Conservation (phyloP, 2,888 invertebrate species). For the Chouioia cunea region DNA sequence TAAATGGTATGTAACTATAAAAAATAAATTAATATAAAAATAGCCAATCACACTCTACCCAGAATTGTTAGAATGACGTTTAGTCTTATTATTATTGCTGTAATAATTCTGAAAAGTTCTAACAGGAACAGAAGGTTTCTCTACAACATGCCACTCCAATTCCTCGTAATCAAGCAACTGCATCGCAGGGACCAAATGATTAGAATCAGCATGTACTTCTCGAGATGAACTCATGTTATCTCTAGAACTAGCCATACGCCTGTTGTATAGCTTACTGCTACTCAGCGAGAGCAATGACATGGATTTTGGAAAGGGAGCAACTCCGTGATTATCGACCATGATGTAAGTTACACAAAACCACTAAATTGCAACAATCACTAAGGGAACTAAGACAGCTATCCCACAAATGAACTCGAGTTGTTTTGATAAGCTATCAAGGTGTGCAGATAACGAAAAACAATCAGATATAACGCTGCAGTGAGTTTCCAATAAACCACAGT, state of each 20-base stretch:
- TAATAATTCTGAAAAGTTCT: constrained; percentile 40
- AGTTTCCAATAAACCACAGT: neutral
- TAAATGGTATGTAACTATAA: constrained; percentile 8
- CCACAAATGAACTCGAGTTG: constrained; percentile 11
- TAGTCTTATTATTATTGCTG: constrained; percentile 34
- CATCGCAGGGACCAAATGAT: neutral
- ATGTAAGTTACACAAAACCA: constrained; percentile 14
- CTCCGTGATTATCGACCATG: constrained; percentile 49
- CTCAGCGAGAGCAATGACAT: constrained; percentile 52
- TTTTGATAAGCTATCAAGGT: constrained; percentile 33
- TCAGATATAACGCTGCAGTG: constrained; percentile 2
- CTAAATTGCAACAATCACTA: constrained; percentile 1
- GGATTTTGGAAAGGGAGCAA: constrained; percentile 54
- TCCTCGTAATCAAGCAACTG: constrained; percentile 41
- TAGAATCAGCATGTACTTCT: neutral
- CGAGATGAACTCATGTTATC: constrained; percentile 13
- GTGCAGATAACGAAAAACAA: constrained; percentile 16
- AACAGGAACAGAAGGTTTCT: constrained; percentile 46
- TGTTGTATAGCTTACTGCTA: constrained; percentile 59
- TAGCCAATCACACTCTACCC: constrained; percentile 29
- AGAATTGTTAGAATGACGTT: constrained; percentile 29
- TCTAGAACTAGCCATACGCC: constrained; percentile 55
- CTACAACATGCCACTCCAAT: constrained; percentile 42
- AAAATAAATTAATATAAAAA: constrained; percentile 12
- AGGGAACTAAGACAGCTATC: neutral